Evolutionary conservation across 2,113 vertebrate genomes (phyloP).

Genomic region (Rhagologus leucostigma): DNA sequence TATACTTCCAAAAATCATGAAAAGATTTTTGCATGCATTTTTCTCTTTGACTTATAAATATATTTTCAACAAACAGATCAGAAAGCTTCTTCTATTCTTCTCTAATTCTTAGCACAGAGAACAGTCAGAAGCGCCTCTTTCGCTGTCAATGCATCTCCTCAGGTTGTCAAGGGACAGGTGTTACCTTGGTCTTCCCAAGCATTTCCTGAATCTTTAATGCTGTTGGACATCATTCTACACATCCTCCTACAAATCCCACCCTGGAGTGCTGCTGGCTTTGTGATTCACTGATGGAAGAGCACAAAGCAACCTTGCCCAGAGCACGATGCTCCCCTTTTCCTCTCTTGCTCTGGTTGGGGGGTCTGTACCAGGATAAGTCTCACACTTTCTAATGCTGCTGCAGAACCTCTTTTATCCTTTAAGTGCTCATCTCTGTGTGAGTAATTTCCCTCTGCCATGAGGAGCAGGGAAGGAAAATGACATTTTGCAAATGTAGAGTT

Average conservation of each 20-base stretch:
- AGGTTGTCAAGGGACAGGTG: not conserved
- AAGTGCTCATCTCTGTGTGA: not conserved
- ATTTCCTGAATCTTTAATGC: not conserved
- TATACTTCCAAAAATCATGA: not conserved
- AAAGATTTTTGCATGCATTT: not conserved
- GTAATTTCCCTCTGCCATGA: not conserved
- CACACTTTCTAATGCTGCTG: not conserved
- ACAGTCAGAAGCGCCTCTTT: fast-evolving
- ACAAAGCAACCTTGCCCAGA: not conserved
- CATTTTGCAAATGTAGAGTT: not conserved
- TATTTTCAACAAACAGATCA: not conserved
- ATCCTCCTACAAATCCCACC: not conserved
- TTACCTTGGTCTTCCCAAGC: not conserved
- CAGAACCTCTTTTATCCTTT: not conserved
- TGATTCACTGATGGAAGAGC: not conserved
- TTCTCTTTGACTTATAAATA: not conserved
- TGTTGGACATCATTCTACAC: not conserved
- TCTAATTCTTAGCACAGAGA: not conserved
- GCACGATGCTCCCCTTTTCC: not conserved
- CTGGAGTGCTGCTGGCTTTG: not conserved
- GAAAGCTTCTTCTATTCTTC: not conserved
- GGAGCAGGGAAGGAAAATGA: not conserved
- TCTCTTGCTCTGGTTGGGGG: not conserved
- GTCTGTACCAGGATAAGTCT: not conserved
- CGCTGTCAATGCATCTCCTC: not conserved